Evolutionary conservation across 2,888 invertebrate genomes (phyloP).

Genomic region (Osedax frankpressi): DNA sequence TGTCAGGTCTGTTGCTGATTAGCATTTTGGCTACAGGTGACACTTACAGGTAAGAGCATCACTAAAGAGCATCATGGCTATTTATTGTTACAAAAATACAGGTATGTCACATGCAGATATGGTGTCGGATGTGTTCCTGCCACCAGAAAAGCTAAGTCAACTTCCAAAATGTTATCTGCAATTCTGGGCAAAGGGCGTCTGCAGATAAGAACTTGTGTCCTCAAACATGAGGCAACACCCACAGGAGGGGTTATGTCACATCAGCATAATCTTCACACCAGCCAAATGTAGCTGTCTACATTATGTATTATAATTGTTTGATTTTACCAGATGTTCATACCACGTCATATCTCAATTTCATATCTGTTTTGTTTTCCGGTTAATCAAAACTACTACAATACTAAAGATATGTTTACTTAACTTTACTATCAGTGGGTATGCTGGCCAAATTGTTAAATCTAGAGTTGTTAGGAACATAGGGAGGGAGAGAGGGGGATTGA

Average conservation of each 20-base stretch:
- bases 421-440: no score
- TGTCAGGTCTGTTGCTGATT: background rate
- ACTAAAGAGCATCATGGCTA: background rate
- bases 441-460: background rate
- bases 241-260: background rate
- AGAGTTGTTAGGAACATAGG: no score
- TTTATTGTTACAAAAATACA: background rate
- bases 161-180: background rate
- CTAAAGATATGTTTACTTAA: background rate
- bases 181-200: background rate
- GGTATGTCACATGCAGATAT: background rate
- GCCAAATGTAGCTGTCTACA: background rate
- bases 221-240: background rate
- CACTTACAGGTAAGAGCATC: slow-evolving; percentile 1
- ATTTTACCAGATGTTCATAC: background rate
- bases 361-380: background rate
- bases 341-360: background rate
- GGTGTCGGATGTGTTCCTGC: background rate
- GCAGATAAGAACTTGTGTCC: background rate
- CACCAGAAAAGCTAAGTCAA: background rate
- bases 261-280: background rate
- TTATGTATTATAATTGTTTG: background rate
- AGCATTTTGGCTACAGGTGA: background rate
- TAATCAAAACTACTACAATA: background rate
- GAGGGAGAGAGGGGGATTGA: no score